Evolutionary conservation across 1,140 invertebrate genomes (phyloP), one percentile per base, ranked within the genome.

Genomic region (Argopecten irradians): DNA sequence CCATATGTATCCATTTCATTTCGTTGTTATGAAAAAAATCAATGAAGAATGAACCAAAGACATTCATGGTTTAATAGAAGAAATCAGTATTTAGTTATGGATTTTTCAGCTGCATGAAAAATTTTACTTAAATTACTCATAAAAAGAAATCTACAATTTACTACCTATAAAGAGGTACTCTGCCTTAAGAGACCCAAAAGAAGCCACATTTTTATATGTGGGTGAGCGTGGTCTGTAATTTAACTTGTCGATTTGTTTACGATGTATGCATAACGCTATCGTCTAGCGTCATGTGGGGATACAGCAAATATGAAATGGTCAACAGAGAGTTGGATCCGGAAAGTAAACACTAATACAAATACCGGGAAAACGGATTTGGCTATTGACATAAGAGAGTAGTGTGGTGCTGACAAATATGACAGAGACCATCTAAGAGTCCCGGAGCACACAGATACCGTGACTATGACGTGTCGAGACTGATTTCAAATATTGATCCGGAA

Each of bases 401-500:
- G n/a, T n/a, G 5, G 1, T 8, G 14, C 55, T 71, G 55, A 71
- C 55, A 28, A 28, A 71, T 71, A 71, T 28, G 55, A 71, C 55
- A 71, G 55, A 71, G 55, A 71, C 55, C n/a, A 16, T 71, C 55
- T 28, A 28, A 71, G 22, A 28, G n/a, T 11, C 8, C 28, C 22
- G 22, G 28, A 5, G 28, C 43, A 11, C 55, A 71, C 55, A 71
- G 8, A 71, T 71, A 28, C 55, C 28, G 28, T 5, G 22, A n/a
- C n/a, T n/a, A n/a, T 71, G n/a, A 71, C 55, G 55, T 71, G 11
- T n/a, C 55, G 55, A 71, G 55, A 71, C n/a, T n/a, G 22, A 28
- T 71, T 71, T 71, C 22, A 71, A 28, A n/a, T 71, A 71, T 71
- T 71, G 55, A 71, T 71, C 55, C 55, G 55, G 55, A 71, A 71